Conservation (phyloP, 2,113 vertebrate genomes). For the Strigops habroptila region DNA sequence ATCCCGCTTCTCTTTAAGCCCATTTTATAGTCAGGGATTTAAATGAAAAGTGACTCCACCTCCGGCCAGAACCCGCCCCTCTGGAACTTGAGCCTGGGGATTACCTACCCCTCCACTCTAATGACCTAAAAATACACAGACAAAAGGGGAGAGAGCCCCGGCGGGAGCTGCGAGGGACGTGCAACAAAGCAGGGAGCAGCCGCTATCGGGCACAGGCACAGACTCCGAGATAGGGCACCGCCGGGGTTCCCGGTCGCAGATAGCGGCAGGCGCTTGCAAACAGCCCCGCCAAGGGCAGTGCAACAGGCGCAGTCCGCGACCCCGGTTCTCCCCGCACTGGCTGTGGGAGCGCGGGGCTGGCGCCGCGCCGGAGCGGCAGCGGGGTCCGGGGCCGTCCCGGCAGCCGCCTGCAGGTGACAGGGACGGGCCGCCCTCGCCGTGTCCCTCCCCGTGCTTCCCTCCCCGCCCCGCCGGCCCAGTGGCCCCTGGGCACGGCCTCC, state of each 20-base stretch:
- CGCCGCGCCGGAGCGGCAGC: background rate
- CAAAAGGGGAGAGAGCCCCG: slow-evolving; percentile 58
- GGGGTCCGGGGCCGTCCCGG: background rate
- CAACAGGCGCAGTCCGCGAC: slow-evolving; percentile 7
- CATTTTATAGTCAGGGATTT: slow-evolving; percentile 92
- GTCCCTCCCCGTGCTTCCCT: background rate
- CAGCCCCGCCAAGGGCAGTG: background rate
- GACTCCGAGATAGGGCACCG: background rate
- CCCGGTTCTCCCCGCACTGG: background rate
- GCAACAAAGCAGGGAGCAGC: slow-evolving; percentile 35
- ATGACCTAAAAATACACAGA: slow-evolving; percentile 72
- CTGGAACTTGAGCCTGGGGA: slow-evolving; percentile 90
- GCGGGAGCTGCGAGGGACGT: slow-evolving; percentile 40
- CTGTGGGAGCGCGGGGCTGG: background rate
- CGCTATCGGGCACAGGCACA: slow-evolving; percentile 4
- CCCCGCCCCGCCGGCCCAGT: background rate
- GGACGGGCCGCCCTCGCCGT: background rate
- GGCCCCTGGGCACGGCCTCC: background rate
- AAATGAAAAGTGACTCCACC: slow-evolving; percentile 92
- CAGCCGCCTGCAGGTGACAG: background rate
- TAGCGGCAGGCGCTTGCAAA: background rate
- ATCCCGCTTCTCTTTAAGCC: slow-evolving; percentile 75
- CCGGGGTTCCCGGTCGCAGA: background rate
- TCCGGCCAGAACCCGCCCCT: slow-evolving; percentile 89
- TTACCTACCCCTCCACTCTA: slow-evolving; percentile 82